Base-by-base conservation (phyloP, 2,888 invertebrate genomes). In the Folsomia candida region DNA sequence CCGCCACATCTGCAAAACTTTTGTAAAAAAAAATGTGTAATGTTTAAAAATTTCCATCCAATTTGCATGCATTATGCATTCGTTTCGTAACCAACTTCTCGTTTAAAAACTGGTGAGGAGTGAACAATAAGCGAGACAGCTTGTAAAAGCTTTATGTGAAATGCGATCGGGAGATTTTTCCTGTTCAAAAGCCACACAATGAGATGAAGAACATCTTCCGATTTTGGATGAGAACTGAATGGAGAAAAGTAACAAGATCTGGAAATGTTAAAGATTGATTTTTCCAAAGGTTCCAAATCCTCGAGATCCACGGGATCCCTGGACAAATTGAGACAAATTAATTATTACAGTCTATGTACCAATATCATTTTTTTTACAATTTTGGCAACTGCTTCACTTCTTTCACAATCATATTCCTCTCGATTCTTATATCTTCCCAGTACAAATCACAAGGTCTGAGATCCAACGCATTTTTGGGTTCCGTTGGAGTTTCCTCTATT, bases 391-490 rank as follows among this genome's bases (percentile, higher is more conserved):
- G 54, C 11, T 67, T 57, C 2, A 72, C n/a, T 29, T 72, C 72
- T 1, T 69, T 61, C 26, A 72, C 18, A 14, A 72, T 28, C 1
- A 64, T 26, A 37, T 69, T 63, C 58, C 54, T 58, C 37, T 72
- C 72, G 37, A 72, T 69, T 2, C 69, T 47, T 51, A 72, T 72
- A 64, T 72, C 72, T 54, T 72, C 72, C 72, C 67, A 69, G 60
- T 72, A 72, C 14, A 72, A 51, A 64, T 72, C 72, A 63, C 69
- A 69, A 18, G 69, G 37, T 0, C 51, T 54, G 0, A 72, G 63
- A 29, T 72, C 67, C 20, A 72, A 54, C 3, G 20, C 67, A 24
- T 59, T n/a, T 6, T 59, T 57, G 2, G 4, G 51, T 27, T 72
- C 64, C 20, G 62, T 58, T 18, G 28, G 22, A 2, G 65, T 25